phyloP scores from a whole-genome alignment of 2,797 vertebrate genomes.

The Rhyacichthys aspro region DNA sequence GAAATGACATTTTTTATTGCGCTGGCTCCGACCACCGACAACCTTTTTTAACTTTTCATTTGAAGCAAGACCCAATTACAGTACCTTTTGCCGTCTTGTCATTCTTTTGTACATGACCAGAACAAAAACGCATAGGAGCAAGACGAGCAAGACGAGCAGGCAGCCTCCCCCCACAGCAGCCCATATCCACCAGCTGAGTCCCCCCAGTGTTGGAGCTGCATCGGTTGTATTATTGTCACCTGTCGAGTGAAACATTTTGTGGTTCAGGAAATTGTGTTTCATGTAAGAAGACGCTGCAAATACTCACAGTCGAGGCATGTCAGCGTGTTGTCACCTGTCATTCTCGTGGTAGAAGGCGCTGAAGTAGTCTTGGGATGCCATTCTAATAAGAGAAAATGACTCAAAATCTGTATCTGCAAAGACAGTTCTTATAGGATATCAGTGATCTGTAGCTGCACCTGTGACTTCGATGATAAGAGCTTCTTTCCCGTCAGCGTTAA shows the following conservation, averaged over 20 bases:
- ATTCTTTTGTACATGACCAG: slow-evolving; percentile 42
- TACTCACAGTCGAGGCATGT: rapidly evolving
- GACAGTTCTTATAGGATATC: not conserved
- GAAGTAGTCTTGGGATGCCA: rapidly evolving
- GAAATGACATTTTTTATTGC: not conserved
- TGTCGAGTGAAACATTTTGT: slow-evolving; percentile 10
- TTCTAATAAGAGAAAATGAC: slow-evolving; percentile 29
- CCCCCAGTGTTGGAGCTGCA: not conserved
- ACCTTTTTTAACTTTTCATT: slow-evolving; percentile 1
- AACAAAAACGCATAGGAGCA: slow-evolving; percentile 45
- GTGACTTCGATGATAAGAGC: not conserved
- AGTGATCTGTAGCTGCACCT: slow-evolving; percentile 33
- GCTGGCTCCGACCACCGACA: not conserved
- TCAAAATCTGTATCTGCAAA: not conserved
- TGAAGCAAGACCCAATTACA: not conserved
- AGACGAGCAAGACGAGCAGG: slow-evolving; percentile 54
- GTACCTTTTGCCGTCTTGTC: slow-evolving; percentile 70
- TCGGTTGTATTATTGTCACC: rapidly evolving
- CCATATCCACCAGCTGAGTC: slow-evolving; percentile 72
- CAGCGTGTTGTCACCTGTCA: rapidly evolving
- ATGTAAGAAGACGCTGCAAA: not conserved
- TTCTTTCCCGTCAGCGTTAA: rapidly evolving
- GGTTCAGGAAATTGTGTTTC: no score
- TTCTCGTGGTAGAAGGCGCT: rapidly evolving
- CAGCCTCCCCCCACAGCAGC: slow-evolving; percentile 32